Percentiles rank a stretch among this genome's conserved stretches.
These are phyloP conservation scores for Molossus alvarezi DNA, from an alignment of 2,797 vertebrate genomes.

Conservation along the genomic window DNA sequence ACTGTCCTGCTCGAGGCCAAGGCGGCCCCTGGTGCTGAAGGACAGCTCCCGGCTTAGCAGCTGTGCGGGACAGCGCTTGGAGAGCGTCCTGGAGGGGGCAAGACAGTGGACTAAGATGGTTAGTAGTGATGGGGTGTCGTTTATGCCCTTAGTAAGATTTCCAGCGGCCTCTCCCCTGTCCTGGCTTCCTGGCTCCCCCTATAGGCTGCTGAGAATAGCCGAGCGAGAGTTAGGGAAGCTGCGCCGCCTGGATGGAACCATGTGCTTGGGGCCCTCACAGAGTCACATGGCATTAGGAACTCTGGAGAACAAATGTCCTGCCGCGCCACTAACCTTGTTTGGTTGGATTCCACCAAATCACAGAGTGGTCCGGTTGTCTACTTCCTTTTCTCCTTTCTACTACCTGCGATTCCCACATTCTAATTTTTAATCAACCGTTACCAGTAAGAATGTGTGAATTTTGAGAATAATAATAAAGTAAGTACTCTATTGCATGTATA, in stretches of 20 bases:
- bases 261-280: slow-evolving; percentile 72
- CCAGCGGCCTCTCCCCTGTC: slow-evolving; percentile 70
- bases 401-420: slow-evolving; percentile 39
- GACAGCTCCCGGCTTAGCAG: slow-evolving; percentile 82
- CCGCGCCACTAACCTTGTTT: slow-evolving; percentile 78
- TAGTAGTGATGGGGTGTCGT: slow-evolving; percentile 73
- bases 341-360: slow-evolving; percentile 71
- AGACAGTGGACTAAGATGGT: slow-evolving; percentile 27
- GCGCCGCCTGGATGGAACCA: slow-evolving; percentile 60
- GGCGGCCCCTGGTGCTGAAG: slow-evolving; percentile 85
- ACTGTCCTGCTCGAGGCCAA: slow-evolving; percentile 71
- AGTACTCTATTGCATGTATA: not conserved
- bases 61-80: not conserved
- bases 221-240: slow-evolving; percentile 75
- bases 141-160: slow-evolving; percentile 82
- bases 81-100: slow-evolving; percentile 21
- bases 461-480: slow-evolving; percentile 64
- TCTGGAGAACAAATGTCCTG: slow-evolving; percentile 66
- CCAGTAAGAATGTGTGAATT: slow-evolving; percentile 32
- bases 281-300: slow-evolving; percentile 79
- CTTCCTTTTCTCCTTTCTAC: slow-evolving; percentile 64
- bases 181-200: slow-evolving; percentile 83
- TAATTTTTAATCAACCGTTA: slow-evolving; percentile 62
- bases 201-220: slow-evolving; percentile 76
- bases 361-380: not conserved